phyloP scores from a whole-genome alignment of 2,888 invertebrate genomes.

The Andrena fulva region DNA sequence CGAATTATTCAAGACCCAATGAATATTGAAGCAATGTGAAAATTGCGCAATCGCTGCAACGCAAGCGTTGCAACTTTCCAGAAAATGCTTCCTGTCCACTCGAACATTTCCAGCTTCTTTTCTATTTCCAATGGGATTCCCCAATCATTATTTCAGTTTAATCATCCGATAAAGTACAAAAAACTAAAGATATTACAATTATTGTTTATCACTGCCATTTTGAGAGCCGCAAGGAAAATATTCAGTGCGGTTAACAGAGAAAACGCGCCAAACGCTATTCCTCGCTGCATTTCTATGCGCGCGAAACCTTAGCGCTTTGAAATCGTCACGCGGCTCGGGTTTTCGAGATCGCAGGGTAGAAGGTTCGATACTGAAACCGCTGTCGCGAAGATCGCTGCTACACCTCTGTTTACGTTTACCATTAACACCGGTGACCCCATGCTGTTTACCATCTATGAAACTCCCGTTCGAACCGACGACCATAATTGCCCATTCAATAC shows the following conservation, averaged over 20 bases:
- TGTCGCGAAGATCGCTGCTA: not conserved
- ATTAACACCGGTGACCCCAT: slow-evolving; percentile 7
- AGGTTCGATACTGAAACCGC: not conserved
- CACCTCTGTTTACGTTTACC: slow-evolving; percentile 27
- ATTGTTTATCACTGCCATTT: no score
- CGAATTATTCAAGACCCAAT: slow-evolving; percentile 2
- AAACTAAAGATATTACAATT: no score
- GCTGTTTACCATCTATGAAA: not conserved
- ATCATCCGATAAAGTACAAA: no score
- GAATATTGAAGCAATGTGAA: slow-evolving; percentile 5
- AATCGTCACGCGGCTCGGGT: not conserved
- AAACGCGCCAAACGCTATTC: not conserved
- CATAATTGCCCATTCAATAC: not conserved
- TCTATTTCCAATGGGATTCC: no score
- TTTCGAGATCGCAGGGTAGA: slow-evolving; percentile 42
- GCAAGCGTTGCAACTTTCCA: not conserved
- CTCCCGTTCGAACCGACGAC: not conserved
- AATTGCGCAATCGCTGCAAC: not conserved
- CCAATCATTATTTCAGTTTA: no score
- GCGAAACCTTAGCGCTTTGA: slow-evolving; percentile 5
- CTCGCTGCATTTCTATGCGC: not conserved
- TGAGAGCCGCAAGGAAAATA: not conserved
- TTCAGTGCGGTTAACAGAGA: not conserved
- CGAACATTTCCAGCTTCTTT: no score
- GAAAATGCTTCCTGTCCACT: not conserved